A percentile compares a stretch with the other conserved stretches of the same genome.
Conservation (phyloP, 2,113 vertebrate species). For the Boulengeromyrus knoepffleri region DNA sequence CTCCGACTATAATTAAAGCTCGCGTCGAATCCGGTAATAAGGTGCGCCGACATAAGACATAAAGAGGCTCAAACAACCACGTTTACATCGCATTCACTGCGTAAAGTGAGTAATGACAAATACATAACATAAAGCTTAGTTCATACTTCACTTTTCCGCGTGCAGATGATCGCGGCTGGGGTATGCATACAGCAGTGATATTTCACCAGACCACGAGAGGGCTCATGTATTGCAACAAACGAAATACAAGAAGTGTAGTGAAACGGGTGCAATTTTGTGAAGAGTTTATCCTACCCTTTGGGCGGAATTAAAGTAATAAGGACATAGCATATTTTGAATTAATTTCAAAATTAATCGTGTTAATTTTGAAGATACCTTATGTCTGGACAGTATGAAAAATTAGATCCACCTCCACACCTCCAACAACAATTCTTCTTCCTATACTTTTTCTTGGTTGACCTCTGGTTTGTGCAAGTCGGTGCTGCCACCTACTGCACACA, state of each 20-base stretch:
- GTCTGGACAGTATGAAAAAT: neutral
- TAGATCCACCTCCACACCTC: neutral
- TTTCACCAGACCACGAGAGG: neutral
- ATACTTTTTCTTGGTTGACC: neutral
- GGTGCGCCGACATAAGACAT: neutral
- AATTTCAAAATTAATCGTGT: neutral
- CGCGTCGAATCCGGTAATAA: neutral
- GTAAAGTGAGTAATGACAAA: neutral
- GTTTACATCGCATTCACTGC: neutral
- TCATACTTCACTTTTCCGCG: neutral
- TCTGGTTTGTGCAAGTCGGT: neutral
- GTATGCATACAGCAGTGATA: neutral
- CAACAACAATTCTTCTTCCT: neutral
- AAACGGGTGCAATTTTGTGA: neutral
- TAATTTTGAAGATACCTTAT: neutral
- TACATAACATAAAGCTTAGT: neutral
- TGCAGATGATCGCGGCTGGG: neutral
- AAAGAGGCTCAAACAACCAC: neutral
- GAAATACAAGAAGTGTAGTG: neutral
- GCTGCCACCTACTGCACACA: neutral
- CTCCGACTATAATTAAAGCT: neutral
- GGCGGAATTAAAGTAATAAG: neutral
- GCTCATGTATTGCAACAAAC: neutral
- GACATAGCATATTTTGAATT: neutral
- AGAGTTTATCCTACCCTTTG: neutral